Evolutionary conservation across 2,888 invertebrate genomes (phyloP).

Genomic region (Parnassius glacialis): DNA sequence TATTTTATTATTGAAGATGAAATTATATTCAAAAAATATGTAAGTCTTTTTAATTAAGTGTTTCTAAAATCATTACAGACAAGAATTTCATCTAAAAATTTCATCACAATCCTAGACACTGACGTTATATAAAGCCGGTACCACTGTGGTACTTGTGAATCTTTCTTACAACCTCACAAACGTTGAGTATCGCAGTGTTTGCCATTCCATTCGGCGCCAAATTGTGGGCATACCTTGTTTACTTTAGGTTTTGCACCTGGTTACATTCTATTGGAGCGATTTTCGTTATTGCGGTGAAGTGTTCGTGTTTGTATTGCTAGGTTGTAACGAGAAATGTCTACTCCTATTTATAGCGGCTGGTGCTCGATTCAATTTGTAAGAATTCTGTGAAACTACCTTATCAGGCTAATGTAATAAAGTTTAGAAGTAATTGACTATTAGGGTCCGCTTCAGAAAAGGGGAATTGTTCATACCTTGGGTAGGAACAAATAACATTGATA

Average conservation of each 20-base stretch:
- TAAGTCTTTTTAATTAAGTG: too few relatives aligned
- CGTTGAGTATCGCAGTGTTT: slow-evolving; percentile 34
- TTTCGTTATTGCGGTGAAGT: slow-evolving; percentile 38
- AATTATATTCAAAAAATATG: too few relatives aligned
- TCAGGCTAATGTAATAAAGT: slow-evolving; percentile 34
- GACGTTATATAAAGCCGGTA: slow-evolving; percentile 5
- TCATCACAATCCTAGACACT: not conserved
- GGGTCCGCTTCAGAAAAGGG: slow-evolving; percentile 1
- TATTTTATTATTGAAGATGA: too few relatives aligned
- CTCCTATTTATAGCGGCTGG: slow-evolving; percentile 22
- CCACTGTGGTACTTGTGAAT: slow-evolving; percentile 1
- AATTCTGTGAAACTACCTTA: slow-evolving; percentile 59
- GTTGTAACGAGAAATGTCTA: slow-evolving; percentile 22
- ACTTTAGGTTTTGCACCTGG: slow-evolving; percentile 50
- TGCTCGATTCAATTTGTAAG: slow-evolving; percentile 58
- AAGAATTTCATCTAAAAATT: not conserved
- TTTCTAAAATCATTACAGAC: too few relatives aligned
- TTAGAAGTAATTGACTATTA: slow-evolving; percentile 22
- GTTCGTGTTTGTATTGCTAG: slow-evolving; percentile 19
- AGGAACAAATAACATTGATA: too few relatives aligned
- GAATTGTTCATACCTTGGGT: not conserved
- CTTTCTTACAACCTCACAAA: slow-evolving; percentile 16
- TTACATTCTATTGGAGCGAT: slow-evolving; percentile 42
- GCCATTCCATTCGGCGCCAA: slow-evolving; percentile 41
- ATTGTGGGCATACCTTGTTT: slow-evolving; percentile 56